phyloP scores from a whole-genome alignment of 2,113 vertebrate genomes.

The Platysteira castanea region DNA sequence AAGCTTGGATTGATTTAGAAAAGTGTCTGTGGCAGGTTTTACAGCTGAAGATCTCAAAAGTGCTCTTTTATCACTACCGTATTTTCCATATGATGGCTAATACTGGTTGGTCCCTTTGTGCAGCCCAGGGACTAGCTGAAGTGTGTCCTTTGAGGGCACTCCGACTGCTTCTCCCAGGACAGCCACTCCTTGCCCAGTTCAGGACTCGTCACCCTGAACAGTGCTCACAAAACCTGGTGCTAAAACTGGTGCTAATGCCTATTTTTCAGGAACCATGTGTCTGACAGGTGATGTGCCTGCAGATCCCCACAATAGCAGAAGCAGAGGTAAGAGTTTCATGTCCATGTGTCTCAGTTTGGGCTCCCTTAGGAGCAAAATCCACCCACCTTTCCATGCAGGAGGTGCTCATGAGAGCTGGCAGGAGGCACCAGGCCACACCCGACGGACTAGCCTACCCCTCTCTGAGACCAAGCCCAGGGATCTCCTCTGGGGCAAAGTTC shows the following conservation, averaged over 20 bases:
- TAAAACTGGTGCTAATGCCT: neutral
- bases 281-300: neutral
- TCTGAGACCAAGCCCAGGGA: fast-evolving
- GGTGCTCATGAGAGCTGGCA: neutral
- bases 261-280: neutral
- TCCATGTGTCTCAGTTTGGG: neutral
- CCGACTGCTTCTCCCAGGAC: neutral
- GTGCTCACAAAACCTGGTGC: neutral
- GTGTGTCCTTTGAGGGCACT: neutral
- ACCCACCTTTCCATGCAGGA: neutral
- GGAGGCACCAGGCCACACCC: neutral
- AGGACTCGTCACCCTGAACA: neutral
- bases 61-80: conserved; percentile 12
- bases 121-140: neutral
- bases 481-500: neutral
- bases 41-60: conserved; percentile 41
- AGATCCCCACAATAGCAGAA: neutral
- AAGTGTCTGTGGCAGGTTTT: conserved; percentile 28
- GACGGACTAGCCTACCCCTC: neutral
- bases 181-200: neutral
- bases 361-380: neutral
- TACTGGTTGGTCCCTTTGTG: neutral
- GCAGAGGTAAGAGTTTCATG: neutral
- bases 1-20: conserved; percentile 47
- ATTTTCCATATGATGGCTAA: neutral